Base-by-base conservation (phyloP, 2,113 vertebrate species). In the Mirza zaza region DNA sequence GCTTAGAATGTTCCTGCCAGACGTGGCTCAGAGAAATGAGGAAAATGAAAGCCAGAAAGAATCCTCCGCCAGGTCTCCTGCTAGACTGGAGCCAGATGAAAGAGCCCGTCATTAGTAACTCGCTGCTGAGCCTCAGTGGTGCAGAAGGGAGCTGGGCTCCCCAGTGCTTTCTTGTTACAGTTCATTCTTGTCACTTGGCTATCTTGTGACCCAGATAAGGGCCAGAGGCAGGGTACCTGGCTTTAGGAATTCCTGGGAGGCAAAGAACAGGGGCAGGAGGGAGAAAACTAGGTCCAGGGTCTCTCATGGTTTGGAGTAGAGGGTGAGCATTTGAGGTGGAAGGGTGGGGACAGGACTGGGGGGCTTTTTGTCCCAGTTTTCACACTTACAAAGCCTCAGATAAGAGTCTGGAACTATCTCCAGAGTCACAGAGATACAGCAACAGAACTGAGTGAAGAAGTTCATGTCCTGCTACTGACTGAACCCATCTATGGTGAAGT, bases 21-120 rank as follows among this genome's bases (percentile, higher is more conserved):
- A 90, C 67, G 90, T 21, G 39, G 27, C 85, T 96, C 93, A 87
- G 92, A 92, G 95, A 92, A 96, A 81, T 59, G 84, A 94, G 87
- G 50, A 75, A 76, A 90, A 95, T 42, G 36, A 89, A 83, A 83
- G 76, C 52, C 94, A 71, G 89, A 80, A 71, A 83, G 84, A 87
- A 90, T 52, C 84, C 67, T 67, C 45, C 3, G 29, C 39, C 68
- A 59, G 75, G 36, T n/a, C 45, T 34, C 32, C 73, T 87, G 50
- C 81, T 88, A 68, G 75, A 61, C 42, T 70, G 67, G 76, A 96
- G 79, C 73, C 84, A 76, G 80, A 90, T 50, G 67, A 81, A 87
- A 87, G 59, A 65, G 57, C 34, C 32, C 13, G 80, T 83, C 90
- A 77, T 90, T 92, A 93, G 55, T 63, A 90, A 87, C 39, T 83